These are phyloP conservation scores for Nanger granti DNA, from an alignment of 2,113 vertebrate genomes.

Conservation along the genomic window DNA sequence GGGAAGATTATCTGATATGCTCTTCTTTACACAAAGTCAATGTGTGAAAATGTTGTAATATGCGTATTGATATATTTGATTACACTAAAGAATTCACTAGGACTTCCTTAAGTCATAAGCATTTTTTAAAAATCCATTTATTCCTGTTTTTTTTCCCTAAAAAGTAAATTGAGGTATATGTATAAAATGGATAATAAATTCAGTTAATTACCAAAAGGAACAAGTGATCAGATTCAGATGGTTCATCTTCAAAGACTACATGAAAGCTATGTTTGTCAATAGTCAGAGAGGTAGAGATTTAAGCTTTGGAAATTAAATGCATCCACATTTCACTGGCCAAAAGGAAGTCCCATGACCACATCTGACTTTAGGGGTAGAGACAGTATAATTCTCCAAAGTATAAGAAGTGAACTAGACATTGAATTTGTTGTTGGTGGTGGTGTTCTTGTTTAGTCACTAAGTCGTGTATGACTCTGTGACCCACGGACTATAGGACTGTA, in stretches of 20 bases:
- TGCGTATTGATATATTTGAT: neutral
- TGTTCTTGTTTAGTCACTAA: neutral
- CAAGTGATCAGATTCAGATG: neutral
- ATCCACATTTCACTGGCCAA: neutral
- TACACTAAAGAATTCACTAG: neutral
- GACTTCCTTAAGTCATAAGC: neutral
- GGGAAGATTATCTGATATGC: neutral
- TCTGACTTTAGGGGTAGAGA: neutral
- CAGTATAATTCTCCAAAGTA: too few relatives aligned
- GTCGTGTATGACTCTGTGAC: neutral
- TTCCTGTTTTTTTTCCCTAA: neutral
- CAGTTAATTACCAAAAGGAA: conserved; percentile 19
- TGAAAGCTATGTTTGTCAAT: neutral
- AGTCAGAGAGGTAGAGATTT: neutral
- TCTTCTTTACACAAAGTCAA: neutral
- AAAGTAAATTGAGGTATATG: neutral
- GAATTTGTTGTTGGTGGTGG: neutral
- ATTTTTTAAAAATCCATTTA: neutral
- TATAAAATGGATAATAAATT: neutral
- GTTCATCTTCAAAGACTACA: neutral
- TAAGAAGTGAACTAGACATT: neutral
- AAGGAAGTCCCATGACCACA: neutral
- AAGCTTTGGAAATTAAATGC: neutral
- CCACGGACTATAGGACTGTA: neutral
- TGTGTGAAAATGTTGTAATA: neutral